phyloP scores from a whole-genome alignment of 2,113 vertebrate species.

The Silurus glanis region DNA sequence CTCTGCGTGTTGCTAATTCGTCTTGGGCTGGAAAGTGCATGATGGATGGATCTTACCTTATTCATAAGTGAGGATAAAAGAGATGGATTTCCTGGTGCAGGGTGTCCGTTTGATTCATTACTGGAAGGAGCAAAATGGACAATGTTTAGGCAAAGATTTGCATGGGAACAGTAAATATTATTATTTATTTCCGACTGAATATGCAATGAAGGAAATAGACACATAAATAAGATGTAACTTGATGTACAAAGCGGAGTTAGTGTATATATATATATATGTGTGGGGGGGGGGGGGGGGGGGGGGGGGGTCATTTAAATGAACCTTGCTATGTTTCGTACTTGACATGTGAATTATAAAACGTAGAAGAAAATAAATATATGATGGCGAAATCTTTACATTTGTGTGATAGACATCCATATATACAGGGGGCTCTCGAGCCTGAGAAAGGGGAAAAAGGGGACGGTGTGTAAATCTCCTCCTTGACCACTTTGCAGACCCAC shows the following conservation, averaged over 20 bases:
- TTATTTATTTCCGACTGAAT: slow-evolving; percentile 76
- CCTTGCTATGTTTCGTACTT: slow-evolving; percentile 52
- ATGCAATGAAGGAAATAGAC: slow-evolving; percentile 71
- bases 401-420: slow-evolving; percentile 47
- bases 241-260: slow-evolving; percentile 28
- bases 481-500: slow-evolving; percentile 52
- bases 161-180: slow-evolving; percentile 78
- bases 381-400: slow-evolving; percentile 48
- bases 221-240: slow-evolving; percentile 63
- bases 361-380: background rate
- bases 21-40: slow-evolving; percentile 87
- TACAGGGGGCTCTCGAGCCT: slow-evolving; percentile 22
- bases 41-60: slow-evolving; percentile 99
- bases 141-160: slow-evolving; percentile 87
- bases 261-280: background rate
- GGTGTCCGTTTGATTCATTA: slow-evolving; percentile 99
- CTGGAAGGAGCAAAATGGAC: slow-evolving; percentile 94
- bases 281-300: background rate
- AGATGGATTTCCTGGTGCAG: slow-evolving; percentile 94
- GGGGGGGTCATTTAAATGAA: slow-evolving; percentile 45
- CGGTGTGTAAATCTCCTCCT: slow-evolving; percentile 51
- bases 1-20: slow-evolving; percentile 87
- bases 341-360: slow-evolving; percentile 42
- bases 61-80: slow-evolving; percentile 99
- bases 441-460: slow-evolving; percentile 27